Evolutionary conservation across 2,888 invertebrate species (phyloP), one percentile per base, ranked within the genome.

Genomic region (Polyommatus iphigenia): DNA sequence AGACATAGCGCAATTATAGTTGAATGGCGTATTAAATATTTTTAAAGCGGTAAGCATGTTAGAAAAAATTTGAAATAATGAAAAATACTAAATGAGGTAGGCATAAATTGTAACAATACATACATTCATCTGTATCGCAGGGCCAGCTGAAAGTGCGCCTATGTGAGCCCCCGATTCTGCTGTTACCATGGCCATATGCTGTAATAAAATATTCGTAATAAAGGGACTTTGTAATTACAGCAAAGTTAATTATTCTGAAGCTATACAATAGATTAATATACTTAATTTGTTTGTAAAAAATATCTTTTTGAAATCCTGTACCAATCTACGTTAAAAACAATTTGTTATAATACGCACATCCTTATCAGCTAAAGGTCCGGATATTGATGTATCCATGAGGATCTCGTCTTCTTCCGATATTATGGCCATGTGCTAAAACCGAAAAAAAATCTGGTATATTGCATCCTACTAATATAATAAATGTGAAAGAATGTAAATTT

Each of bases 61-160:
- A 57, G 57, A 57, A 57, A 57, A 57, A 57, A 57, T 57, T 57
- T 57, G 57, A 57, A 57, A 57, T 18, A 57, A 57, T 57, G 57
- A 57, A 57, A 57, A 57, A 57, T 57, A 57, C 57, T 57, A 57
- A 57, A 57, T 57, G 57, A 57, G 57, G 57, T 57, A 57, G 57
- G 57, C 57, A 57, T 57, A 57, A 57, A 57, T 57, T 57, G 57
- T 57, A 57, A 57, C 57, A 57, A 57, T 57, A 57, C 57, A n/a
- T 57, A 57, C 57, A 57, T 57, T 57, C 57, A 57, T 57, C 57
- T 57, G 57, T 57, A 57, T n/a, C 57, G 57, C 57, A 57, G 57
- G 57, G 57, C 57, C 57, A 57, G 57, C 57, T 57, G 57, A 57
- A 57, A 57, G 57, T 57, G 57, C 57, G 57, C 57, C 57, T 57